Evolutionary conservation across 2,888 invertebrate species (phyloP).

Genomic region (Melipona bicolor): DNA sequence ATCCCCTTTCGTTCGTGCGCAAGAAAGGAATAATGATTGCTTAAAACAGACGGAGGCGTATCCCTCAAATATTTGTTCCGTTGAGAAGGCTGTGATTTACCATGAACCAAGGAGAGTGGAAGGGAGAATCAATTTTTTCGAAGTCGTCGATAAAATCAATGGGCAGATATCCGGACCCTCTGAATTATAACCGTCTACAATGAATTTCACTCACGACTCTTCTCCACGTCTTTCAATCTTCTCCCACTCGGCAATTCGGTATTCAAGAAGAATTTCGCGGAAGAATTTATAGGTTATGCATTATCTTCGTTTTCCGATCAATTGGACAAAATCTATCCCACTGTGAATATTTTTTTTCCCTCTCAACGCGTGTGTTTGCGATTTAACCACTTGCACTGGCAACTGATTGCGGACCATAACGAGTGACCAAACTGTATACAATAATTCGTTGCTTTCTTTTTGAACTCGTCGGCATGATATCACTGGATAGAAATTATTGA

Average conservation of each 20-base stretch:
- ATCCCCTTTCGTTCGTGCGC: slow-evolving; percentile 5
- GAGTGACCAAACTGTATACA: no score
- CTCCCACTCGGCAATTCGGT: slow-evolving; percentile 37
- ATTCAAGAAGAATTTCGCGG: slow-evolving; percentile 18
- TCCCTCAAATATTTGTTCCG: slow-evolving; percentile 48
- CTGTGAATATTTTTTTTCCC: neutral
- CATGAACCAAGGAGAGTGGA: neutral
- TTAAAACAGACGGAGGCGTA: slow-evolving; percentile 4
- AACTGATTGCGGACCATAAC: no score
- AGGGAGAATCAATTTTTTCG: slow-evolving; percentile 32
- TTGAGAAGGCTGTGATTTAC: slow-evolving; percentile 33
- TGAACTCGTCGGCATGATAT: no score
- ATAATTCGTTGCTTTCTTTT: no score
- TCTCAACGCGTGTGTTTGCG: neutral
- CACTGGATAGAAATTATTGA: no score
- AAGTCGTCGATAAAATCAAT: slow-evolving; percentile 37
- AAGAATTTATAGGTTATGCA: slow-evolving; percentile 34
- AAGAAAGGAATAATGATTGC: slow-evolving; percentile 27
- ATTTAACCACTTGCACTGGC: no score
- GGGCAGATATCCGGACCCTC: neutral
- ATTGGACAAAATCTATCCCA: slow-evolving; percentile 1
- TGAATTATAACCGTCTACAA: slow-evolving; percentile 39
- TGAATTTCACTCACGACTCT: slow-evolving; percentile 47
- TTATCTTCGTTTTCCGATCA: slow-evolving; percentile 32
- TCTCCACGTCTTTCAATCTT: slow-evolving; percentile 38